Evolutionary conservation across 2,113 vertebrate species (phyloP).

Genomic region (Willisornis vidua): DNA sequence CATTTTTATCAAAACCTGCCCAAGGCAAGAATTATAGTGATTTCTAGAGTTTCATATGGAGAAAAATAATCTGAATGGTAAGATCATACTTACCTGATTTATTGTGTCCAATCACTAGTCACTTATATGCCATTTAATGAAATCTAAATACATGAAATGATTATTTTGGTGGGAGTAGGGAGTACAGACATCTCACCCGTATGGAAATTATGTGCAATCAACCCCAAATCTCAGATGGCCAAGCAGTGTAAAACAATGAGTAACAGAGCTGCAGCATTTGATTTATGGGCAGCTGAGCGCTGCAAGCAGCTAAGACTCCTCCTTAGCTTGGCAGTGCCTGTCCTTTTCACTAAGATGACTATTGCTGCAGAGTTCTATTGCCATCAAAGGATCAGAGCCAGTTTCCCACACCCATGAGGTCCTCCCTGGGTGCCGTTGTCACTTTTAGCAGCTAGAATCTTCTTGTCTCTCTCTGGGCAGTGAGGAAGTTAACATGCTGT

Average conservation of each 20-base stretch:
- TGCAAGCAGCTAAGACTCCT: neutral
- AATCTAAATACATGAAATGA: neutral
- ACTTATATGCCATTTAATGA: neutral
- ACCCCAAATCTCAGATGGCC: neutral
- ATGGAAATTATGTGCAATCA: neutral
- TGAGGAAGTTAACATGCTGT: neutral
- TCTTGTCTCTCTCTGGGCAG: neutral
- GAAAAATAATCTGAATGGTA: neutral
- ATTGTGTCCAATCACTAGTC: neutral
- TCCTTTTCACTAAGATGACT: neutral
- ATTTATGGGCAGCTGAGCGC: conserved; percentile 29
- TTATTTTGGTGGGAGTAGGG: neutral
- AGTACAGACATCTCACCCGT: neutral
- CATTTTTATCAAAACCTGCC: neutral
- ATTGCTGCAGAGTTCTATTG: neutral
- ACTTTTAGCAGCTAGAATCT: neutral
- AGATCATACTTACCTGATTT: neutral
- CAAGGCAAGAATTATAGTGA: neutral
- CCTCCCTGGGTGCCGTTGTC: neutral
- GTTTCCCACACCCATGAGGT: neutral
- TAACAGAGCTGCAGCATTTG: neutral
- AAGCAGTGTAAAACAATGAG: neutral
- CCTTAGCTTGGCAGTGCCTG: neutral
- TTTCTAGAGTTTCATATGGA: neutral
- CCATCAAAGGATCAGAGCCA: neutral